phyloP scores from a whole-genome alignment of 2,797 vertebrate genomes.

The Hippocampus kuda region DNA sequence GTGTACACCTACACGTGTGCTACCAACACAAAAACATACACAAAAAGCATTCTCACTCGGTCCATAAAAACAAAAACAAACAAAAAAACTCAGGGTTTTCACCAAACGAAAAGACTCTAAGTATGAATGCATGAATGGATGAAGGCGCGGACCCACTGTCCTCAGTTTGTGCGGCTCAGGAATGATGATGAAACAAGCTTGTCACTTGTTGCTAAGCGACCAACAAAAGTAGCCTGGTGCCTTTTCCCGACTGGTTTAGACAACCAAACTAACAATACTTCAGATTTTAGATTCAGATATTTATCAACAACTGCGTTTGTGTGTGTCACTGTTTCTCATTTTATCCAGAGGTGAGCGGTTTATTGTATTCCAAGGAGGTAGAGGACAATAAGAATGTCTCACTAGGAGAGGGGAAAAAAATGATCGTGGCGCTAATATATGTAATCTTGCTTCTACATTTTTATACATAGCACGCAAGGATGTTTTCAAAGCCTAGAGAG shows the following conservation, averaged over 20 bases:
- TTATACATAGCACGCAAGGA: no score
- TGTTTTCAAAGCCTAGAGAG: no score
- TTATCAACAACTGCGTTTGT: no score
- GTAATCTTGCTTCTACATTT: neutral
- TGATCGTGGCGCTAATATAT: no score
- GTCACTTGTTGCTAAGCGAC: neutral
- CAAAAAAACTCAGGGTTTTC: constrained; percentile 14
- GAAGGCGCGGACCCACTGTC: no score
- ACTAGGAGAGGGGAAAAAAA: neutral
- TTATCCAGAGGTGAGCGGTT: neutral
- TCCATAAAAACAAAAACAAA: constrained; percentile 25
- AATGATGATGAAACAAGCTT: neutral
- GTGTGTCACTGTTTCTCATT: no score
- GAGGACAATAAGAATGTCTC: neutral
- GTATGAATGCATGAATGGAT: constrained; percentile 46
- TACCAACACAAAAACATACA: constrained; percentile 31
- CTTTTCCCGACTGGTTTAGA: neutral
- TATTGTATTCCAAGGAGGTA: neutral
- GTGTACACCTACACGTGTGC: constrained; percentile 32
- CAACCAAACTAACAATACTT: no score
- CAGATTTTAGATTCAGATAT: no score
- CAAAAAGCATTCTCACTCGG: constrained; percentile 17
- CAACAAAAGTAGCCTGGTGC: constrained; percentile 1
- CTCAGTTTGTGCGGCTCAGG: neutral
- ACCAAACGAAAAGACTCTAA: neutral